Conservation (phyloP, 2,888 invertebrate genomes). For the Zonitis immaculata region DNA sequence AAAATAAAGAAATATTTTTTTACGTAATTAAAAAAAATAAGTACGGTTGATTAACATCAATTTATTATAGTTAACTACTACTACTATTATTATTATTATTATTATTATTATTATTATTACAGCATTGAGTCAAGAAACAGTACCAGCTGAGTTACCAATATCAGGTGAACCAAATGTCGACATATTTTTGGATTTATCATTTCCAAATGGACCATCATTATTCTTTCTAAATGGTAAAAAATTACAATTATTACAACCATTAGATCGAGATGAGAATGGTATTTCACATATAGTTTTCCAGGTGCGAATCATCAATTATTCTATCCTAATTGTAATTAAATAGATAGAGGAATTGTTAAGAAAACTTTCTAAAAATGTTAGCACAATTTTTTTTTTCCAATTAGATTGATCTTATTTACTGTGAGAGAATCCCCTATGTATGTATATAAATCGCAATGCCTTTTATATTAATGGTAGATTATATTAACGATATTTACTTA, state of each 20-base stretch:
- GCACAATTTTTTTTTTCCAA: not conserved
- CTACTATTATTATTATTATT: not conserved
- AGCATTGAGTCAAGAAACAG: slow-evolving; percentile 72
- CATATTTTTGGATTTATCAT: slow-evolving; percentile 72
- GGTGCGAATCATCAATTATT: slow-evolving; percentile 51
- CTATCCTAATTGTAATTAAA: not conserved
- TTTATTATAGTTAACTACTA: not conserved
- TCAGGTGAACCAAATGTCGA: slow-evolving; percentile 76
- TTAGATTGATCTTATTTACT: not conserved
- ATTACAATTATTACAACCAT: slow-evolving; percentile 70
- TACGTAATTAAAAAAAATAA: too few relatives aligned
- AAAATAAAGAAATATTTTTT: too few relatives aligned
- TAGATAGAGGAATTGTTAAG: not conserved
- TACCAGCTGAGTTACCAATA: slow-evolving; percentile 75
- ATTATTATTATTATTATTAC: slow-evolving; percentile 15
- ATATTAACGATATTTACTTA: not conserved
- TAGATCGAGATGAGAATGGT: slow-evolving; percentile 82
- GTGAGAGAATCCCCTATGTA: not conserved
- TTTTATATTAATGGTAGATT: not conserved
- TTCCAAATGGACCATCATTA: slow-evolving; percentile 72
- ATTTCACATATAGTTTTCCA: slow-evolving; percentile 85
- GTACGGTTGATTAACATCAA: not conserved
- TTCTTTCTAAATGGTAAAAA: slow-evolving; percentile 81
- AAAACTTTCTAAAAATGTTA: not conserved
- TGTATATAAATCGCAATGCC: too few relatives aligned